Base-by-base conservation (phyloP, 2,797 vertebrate species). In the Brotogeris chrysoptera region DNA sequence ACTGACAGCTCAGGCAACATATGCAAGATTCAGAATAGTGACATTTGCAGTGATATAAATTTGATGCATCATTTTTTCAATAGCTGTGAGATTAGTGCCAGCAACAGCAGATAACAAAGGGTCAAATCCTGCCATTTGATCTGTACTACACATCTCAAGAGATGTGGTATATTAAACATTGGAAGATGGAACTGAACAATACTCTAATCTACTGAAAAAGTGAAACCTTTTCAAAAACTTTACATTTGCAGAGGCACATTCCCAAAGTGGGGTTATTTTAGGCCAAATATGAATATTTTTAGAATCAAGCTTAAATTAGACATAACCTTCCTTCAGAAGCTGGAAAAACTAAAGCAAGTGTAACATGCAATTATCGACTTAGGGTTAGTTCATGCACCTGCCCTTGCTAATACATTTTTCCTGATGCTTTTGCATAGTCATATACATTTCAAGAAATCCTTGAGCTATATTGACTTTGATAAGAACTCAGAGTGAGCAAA, bases 51-150 rank as follows among this genome's bases (percentile, higher is more conserved):
- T 25, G 32, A 92, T 76, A 79, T 77, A 92, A 90, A 92, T 79
- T 88, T 91, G 89, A 95, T 91, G 70, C 55, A 86, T 92, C 44
- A 88, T 70, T 96, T 92, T 94, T 94, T 88, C 73, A 93, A 50
- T 52, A 91, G 73, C 53, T 90, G n/a, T 63, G 66, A 94, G 74
- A 65, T 52, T 81, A 88, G 25, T 60, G 80, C 59, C 89, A 95
- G 80, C 64, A 80, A 88, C 70, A 93, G 91, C 77, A 95, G 73
- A 73, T 93, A 91, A 84, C 70, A 43, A 76, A 92, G 85, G 86
- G 59, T 63, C 72, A 91, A 90, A 93, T 84, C 28, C 32, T 84
- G 59, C 21, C 43, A 95, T 93, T 95, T 94, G 77, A 86, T 72
- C 79, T 77, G 19, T 28, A 88, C 8, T 30, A 71, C 46, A 41